These are phyloP conservation scores for Castor canadensis DNA, from an alignment of 2,113 vertebrate species.

Conservation along the genomic window DNA sequence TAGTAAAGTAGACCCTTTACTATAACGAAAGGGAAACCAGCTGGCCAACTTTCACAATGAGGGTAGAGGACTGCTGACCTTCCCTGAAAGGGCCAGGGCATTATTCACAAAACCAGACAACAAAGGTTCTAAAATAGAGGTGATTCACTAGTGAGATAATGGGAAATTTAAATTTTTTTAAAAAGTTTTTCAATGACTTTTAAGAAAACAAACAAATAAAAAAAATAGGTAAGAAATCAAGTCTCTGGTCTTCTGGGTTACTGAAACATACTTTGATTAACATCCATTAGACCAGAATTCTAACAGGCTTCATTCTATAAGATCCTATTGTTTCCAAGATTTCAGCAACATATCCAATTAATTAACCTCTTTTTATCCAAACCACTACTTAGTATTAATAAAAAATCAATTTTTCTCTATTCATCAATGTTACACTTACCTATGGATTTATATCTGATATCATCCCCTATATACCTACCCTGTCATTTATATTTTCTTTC, in stretches of 20 bases:
- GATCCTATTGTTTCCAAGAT: not conserved
- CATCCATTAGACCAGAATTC: not conserved
- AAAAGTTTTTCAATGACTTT: constrained; percentile 23
- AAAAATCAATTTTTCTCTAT: not conserved
- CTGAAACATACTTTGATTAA: not conserved
- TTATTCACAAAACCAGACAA: constrained; percentile 15
- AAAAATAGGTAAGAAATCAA: constrained; percentile 22
- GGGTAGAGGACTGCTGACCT: not conserved
- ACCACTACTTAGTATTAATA: not conserved
- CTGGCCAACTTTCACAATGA: not conserved
- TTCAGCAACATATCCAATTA: not conserved
- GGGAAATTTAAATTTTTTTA: not conserved
- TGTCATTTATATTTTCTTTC: not conserved
- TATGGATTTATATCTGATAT: not conserved
- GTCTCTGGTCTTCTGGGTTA: not conserved
- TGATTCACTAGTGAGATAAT: not conserved
- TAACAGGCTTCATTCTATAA: not conserved
- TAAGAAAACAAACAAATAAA: constrained; percentile 7
- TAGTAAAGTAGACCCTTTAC: not conserved
- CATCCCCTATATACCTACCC: not conserved
- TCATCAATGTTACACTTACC: not conserved
- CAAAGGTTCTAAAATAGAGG: not conserved
- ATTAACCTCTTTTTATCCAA: not conserved
- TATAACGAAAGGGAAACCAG: not conserved
- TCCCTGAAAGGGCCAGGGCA: not conserved